Percentiles rank a stretch among this genome's conserved stretches.
These are phyloP conservation scores for Laticauda laticaudata DNA, from an alignment of 2,113 vertebrate genomes.

Conservation along the genomic window DNA sequence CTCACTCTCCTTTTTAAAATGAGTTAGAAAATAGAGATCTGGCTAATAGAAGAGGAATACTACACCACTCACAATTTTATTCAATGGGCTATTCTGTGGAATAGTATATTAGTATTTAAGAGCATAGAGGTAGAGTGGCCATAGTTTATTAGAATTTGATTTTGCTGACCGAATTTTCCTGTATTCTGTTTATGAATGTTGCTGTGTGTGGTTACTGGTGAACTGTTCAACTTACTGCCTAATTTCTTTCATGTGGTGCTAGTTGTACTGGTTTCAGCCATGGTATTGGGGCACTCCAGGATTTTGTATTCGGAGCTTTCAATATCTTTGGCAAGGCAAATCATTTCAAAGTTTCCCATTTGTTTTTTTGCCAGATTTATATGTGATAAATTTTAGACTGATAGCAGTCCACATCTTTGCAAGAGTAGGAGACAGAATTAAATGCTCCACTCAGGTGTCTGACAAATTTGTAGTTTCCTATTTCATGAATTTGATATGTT, in stretches of 20 bases:
- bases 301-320: neutral
- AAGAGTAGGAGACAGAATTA: neutral
- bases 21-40: neutral
- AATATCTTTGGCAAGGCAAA: neutral
- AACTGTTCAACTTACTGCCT: neutral
- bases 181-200: neutral
- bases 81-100: neutral
- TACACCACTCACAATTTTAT: neutral
- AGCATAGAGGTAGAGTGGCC: neutral
- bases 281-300: neutral
- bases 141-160: neutral
- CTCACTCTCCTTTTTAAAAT: neutral
- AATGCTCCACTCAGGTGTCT: neutral
- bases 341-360: neutral
- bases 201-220: neutral
- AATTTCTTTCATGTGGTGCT: neutral
- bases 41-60: neutral
- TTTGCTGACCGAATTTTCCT: neutral
- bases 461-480: neutral
- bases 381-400: neutral
- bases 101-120: neutral
- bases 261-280: neutral
- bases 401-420: neutral
- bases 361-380: neutral
- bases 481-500: neutral